Conservation (phyloP, 2,797 vertebrate species). For the Takifugu ocellatus region DNA sequence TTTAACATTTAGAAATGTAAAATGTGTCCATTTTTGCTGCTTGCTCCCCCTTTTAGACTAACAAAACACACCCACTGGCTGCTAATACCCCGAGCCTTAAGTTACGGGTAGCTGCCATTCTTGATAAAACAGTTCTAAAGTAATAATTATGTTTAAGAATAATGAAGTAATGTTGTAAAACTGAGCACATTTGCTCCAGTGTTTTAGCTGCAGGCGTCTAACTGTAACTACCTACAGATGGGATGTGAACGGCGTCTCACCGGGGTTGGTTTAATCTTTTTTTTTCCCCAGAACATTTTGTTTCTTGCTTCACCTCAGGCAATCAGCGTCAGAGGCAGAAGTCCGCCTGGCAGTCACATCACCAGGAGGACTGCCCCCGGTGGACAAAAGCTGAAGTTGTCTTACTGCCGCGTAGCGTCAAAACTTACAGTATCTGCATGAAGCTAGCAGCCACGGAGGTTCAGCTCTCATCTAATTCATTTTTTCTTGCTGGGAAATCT, state of each 20-base stretch:
- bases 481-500: slow-evolving; percentile 50
- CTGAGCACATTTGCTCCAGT: slow-evolving; percentile 41
- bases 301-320: slow-evolving; percentile 65
- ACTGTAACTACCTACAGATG: slow-evolving; percentile 59
- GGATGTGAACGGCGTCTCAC: slow-evolving; percentile 56
- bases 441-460: slow-evolving; percentile 77
- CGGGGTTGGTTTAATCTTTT: slow-evolving; percentile 71
- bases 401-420: slow-evolving; percentile 60
- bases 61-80: too few relatives aligned
- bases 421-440: slow-evolving; percentile 62
- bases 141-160: slow-evolving; percentile 20
- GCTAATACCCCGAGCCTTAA: too few relatives aligned
- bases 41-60: too few relatives aligned
- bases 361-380: slow-evolving; percentile 73
- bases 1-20: too few relatives aligned
- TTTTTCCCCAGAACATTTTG: slow-evolving; percentile 59
- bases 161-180: slow-evolving; percentile 42
- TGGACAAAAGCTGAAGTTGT: slow-evolving; percentile 64
- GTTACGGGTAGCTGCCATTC: too few relatives aligned
- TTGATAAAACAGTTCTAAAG: slow-evolving; percentile 4
- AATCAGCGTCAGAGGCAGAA: slow-evolving; percentile 56
- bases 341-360: slow-evolving; percentile 59
- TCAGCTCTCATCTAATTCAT: slow-evolving; percentile 69
- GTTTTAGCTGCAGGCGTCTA: slow-evolving; percentile 52
- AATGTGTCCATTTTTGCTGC: too few relatives aligned